Conservation (phyloP, 2,888 invertebrate genomes). For the Agriotes lineatus region DNA sequence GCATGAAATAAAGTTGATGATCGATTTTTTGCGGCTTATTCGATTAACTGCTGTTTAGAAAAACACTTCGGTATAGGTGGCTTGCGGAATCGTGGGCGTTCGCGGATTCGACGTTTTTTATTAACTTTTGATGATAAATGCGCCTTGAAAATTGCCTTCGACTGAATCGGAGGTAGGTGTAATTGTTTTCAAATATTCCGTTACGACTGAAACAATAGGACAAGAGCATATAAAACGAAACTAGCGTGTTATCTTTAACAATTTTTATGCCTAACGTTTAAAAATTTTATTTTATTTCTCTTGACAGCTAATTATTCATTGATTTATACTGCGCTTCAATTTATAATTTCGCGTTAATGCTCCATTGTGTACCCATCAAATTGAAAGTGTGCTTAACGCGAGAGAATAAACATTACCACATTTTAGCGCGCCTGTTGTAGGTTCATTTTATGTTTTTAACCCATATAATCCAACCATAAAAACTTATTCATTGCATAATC, state of each 20-base stretch:
- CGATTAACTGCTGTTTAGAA: too few species aligned
- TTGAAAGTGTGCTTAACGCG: background rate
- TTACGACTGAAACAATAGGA: background rate
- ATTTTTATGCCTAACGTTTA: background rate
- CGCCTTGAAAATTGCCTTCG: background rate
- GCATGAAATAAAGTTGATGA: background rate
- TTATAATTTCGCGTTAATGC: slow-evolving; percentile 8
- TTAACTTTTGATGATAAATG: too few species aligned
- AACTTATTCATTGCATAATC: too few species aligned
- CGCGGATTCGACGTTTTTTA: too few species aligned
- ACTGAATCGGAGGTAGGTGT: background rate
- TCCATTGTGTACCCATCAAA: slow-evolving; percentile 1
- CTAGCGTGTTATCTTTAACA: background rate
- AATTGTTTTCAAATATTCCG: background rate
- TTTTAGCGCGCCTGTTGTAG: background rate
- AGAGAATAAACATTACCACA: background rate
- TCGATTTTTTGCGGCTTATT: too few species aligned
- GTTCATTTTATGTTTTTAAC: background rate
- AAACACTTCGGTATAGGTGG: too few species aligned
- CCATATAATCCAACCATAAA: background rate
- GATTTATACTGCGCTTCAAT: slow-evolving; percentile 11
- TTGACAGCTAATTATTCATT: slow-evolving; percentile 15
- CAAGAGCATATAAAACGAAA: background rate
- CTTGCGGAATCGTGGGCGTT: background rate
- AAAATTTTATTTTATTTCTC: background rate